Percentiles rank a stretch among this genome's conserved stretches.
Evolutionary conservation across 1,140 invertebrate genomes (phyloP).

Genomic region (Apis cerana): DNA sequence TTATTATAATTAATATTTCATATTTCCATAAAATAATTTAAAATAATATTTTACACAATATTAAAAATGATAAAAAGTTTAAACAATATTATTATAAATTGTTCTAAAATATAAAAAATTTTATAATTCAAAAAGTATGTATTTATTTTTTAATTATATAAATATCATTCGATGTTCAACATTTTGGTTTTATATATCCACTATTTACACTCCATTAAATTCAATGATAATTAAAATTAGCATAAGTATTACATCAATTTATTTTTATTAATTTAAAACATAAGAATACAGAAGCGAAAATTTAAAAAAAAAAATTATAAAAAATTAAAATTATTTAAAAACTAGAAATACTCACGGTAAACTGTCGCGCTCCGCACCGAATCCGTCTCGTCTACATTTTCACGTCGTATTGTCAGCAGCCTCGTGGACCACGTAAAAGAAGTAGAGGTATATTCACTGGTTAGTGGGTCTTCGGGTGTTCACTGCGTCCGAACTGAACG

Average conservation of each 20-base stretch:
- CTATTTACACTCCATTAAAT: neutral
- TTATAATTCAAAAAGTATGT: neutral
- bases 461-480: conserved; percentile 65
- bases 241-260: neutral
- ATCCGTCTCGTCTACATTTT: conserved; percentile 75
- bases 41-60: neutral
- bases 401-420: conserved; percentile 61
- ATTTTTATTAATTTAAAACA: neutral
- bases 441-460: conserved; percentile 58
- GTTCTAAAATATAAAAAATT: neutral
- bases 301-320: conserved; percentile 1
- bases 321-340: neutral
- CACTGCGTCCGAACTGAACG: conserved; percentile 67
- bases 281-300: neutral
- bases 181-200: neutral
- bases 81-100: neutral
- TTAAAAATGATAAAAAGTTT: no score
- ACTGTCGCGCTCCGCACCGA: conserved; percentile 76
- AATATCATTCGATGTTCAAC: neutral
- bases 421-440: conserved; percentile 58
- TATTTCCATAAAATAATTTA: neutral
- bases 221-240: neutral
- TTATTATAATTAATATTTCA: neutral
- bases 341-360: conserved; percentile 73
- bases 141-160: neutral